Evolutionary conservation across 2,113 vertebrate genomes (phyloP).

Genomic region (Dunckerocampus dactyliophorus): DNA sequence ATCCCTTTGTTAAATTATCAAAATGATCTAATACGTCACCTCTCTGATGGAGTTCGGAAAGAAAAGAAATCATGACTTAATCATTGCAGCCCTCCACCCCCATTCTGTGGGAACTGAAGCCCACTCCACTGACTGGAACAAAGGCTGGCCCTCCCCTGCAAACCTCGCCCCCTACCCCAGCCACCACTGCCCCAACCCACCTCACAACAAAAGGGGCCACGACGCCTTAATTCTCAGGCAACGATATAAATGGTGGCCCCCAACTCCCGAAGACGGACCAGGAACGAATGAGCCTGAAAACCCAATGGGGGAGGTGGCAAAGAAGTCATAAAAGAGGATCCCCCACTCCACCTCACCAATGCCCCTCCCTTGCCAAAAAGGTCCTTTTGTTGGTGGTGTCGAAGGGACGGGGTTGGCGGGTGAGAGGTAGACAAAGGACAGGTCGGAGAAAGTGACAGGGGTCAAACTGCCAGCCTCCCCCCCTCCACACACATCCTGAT

Average conservation of each 20-base stretch:
- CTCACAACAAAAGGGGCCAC: slow-evolving; percentile 79
- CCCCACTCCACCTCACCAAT: slow-evolving; percentile 9
- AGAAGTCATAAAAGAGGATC: slow-evolving; percentile 66
- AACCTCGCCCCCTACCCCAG: slow-evolving; percentile 49
- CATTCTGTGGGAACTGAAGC: slow-evolving; percentile 81
- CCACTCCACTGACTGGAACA: slow-evolving; percentile 81
- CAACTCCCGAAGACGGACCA: slow-evolving; percentile 57
- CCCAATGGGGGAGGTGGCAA: slow-evolving; percentile 41
- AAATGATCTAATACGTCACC: too few relatives aligned
- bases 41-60: too few relatives aligned
- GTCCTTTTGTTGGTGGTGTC: slow-evolving; percentile 44
- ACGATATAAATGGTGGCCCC: slow-evolving; percentile 83
- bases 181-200: slow-evolving; percentile 53
- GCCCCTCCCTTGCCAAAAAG: slow-evolving; percentile 37
- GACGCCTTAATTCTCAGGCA: slow-evolving; percentile 85
- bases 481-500: slow-evolving; percentile 42
- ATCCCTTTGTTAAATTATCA: too few relatives aligned
- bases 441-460: slow-evolving; percentile 78
- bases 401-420: slow-evolving; percentile 34
- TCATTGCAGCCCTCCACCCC: slow-evolving; percentile 37
- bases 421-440: slow-evolving; percentile 67
- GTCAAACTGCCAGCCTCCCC: slow-evolving; percentile 70
- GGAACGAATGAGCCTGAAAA: slow-evolving; percentile 55
- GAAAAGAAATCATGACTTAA: slow-evolving; percentile 73
- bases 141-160: slow-evolving; percentile 76